Conservation (phyloP, 2,797 vertebrate species). For the Pristis pectinata region DNA sequence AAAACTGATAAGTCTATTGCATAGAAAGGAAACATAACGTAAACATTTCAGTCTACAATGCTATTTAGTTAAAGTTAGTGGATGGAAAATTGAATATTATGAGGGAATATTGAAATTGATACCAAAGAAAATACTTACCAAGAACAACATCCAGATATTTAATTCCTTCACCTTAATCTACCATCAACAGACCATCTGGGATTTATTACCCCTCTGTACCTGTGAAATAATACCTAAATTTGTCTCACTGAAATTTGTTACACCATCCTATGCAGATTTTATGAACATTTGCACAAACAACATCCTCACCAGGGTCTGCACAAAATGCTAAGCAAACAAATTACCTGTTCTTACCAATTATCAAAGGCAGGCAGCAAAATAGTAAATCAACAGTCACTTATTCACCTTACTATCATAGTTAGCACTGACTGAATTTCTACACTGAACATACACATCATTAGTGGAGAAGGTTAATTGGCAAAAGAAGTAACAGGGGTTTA, state of each 20-base stretch:
- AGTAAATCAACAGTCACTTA: not conserved
- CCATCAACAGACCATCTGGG: not conserved
- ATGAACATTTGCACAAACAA: not conserved
- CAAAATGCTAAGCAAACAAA: not conserved
- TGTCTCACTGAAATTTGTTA: not conserved
- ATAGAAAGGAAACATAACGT: not conserved
- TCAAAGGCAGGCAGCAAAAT: not conserved
- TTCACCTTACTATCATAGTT: not conserved
- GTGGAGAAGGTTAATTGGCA: not conserved
- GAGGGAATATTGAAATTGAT: not conserved
- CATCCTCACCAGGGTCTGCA: not conserved
- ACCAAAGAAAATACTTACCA: not conserved
- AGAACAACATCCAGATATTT: not conserved
- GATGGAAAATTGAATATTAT: not conserved
- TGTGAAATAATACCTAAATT: not conserved
- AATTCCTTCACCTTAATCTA: not conserved
- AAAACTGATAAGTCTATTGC: not conserved
- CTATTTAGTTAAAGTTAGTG: not conserved
- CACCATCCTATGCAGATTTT: not conserved
- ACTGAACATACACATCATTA: not conserved
- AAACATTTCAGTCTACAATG: not conserved
- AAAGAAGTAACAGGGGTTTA: not conserved
- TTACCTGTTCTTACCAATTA: not conserved
- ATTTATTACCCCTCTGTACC: not conserved
- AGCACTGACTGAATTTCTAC: not conserved